These are phyloP conservation scores for Cichlasoma orientale DNA, from an alignment of 2,797 vertebrate species.

Conservation along the genomic window DNA sequence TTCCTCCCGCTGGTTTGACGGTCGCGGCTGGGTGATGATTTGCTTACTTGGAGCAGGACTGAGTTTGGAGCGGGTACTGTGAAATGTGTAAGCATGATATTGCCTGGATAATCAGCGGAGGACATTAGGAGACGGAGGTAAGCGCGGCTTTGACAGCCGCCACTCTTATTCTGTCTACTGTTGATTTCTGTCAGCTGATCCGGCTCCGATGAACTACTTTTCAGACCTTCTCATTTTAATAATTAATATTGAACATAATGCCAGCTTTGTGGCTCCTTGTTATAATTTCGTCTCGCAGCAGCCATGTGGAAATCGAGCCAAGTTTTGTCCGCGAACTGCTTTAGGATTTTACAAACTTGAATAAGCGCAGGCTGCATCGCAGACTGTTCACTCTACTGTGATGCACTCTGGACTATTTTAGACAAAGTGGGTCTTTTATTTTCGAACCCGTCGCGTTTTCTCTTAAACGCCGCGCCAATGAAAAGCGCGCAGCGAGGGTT, in stretches of 20 bases:
- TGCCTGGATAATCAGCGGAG: constrained; percentile 79
- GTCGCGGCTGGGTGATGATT: constrained; percentile 82
- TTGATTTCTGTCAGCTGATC: neutral
- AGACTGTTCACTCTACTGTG: neutral
- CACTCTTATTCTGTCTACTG: neutral
- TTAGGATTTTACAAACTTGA: constrained; percentile 61
- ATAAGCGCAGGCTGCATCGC: neutral
- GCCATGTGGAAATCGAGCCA: constrained; percentile 27
- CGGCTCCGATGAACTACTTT: constrained; percentile 57
- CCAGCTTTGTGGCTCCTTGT: neutral
- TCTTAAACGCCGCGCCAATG: neutral
- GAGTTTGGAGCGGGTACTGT: constrained; percentile 92
- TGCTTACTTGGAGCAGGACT: constrained; percentile 86
- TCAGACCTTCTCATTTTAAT: constrained; percentile 15
- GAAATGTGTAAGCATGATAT: constrained; percentile 88
- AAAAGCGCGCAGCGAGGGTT: constrained; percentile 12
- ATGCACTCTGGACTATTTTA: constrained; percentile 8
- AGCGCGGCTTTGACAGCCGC: constrained; percentile 50
- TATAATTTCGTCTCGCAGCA: neutral
- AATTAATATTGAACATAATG: neutral
- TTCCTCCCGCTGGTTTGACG: constrained; percentile 19
- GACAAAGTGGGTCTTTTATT: constrained; percentile 22
- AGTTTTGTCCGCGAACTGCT: constrained; percentile 47
- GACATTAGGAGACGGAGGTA: constrained; percentile 77
- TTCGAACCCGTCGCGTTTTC: constrained; percentile 13